Percentiles rank a stretch among this genome's conserved stretches.
Conservation (phyloP, 2,113 vertebrate genomes). For the Petroica traversi region DNA sequence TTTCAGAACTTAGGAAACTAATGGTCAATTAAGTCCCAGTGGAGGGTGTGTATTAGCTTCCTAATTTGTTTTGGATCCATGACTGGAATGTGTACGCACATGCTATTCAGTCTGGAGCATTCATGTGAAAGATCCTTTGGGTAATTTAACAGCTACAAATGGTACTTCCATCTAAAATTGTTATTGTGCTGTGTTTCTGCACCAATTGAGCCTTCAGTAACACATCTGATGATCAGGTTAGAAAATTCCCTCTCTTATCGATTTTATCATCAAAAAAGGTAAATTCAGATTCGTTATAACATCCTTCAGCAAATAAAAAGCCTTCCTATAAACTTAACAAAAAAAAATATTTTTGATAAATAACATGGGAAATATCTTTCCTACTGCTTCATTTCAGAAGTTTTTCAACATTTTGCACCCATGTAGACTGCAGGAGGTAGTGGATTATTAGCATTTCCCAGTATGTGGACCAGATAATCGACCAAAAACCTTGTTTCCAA, state of each 20-base stretch:
- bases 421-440: background rate
- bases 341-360: background rate
- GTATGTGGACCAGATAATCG: background rate
- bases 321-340: background rate
- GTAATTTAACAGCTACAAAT: constrained; percentile 58
- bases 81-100: constrained; percentile 8
- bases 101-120: background rate
- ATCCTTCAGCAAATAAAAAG: background rate
- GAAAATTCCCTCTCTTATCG: background rate
- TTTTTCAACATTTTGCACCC: background rate
- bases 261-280: background rate
- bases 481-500: constrained; percentile 9
- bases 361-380: background rate
- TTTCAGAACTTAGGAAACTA: constrained; percentile 65
- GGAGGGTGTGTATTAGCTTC: constrained; percentile 40
- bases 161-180: constrained; percentile 26
- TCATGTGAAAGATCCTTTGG: constrained; percentile 53
- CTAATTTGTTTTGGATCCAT: constrained; percentile 60
- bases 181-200: constrained; percentile 30
- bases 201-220: background rate
- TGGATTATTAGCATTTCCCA: background rate
- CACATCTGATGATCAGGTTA: background rate
- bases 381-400: background rate
- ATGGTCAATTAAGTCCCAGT: constrained; percentile 60
- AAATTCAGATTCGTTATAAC: background rate